These are phyloP conservation scores for Cosmorhoe ocellata DNA, from an alignment of 2,888 invertebrate genomes.

Conservation along the genomic window DNA sequence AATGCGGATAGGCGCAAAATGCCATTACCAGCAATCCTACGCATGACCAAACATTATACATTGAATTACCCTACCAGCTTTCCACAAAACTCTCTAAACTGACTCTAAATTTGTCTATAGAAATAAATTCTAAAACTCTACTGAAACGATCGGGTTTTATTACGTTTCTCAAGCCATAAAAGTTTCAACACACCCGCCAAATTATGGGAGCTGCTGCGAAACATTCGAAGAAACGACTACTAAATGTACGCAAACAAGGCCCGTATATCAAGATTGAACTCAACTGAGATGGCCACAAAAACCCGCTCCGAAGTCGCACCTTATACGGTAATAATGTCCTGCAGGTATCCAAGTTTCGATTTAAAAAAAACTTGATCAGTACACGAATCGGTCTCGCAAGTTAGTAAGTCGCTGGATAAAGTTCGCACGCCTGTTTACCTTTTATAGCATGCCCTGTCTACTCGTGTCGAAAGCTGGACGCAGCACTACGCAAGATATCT, in stretches of 20 bases:
- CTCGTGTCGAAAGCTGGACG: slow-evolving; percentile 63
- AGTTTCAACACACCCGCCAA: slow-evolving; percentile 36
- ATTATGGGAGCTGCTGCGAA: slow-evolving; percentile 40
- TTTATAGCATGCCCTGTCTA: slow-evolving; percentile 56
- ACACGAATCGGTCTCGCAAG: slow-evolving; percentile 70
- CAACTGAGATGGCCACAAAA: slow-evolving; percentile 64
- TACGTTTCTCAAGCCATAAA: slow-evolving; percentile 27
- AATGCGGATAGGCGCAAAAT: slow-evolving; percentile 18
- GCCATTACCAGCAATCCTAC: slow-evolving; percentile 21
- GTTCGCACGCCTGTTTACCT: slow-evolving; percentile 64
- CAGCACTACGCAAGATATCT: slow-evolving; percentile 35
- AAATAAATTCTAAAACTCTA: slow-evolving; percentile 24
- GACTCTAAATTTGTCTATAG: slow-evolving; percentile 22
- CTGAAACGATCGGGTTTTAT: slow-evolving; percentile 25
- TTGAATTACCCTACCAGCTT: slow-evolving; percentile 14
- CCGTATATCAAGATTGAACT: slow-evolving; percentile 69
- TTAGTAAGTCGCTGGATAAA: slow-evolving; percentile 59
- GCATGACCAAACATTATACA: slow-evolving; percentile 21
- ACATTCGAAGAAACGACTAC: slow-evolving; percentile 42
- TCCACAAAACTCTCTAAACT: slow-evolving; percentile 23
- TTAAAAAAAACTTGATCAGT: slow-evolving; percentile 70
- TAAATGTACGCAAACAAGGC: slow-evolving; percentile 63
- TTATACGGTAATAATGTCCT: slow-evolving; percentile 64
- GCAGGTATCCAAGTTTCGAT: slow-evolving; percentile 66
- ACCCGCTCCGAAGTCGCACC: slow-evolving; percentile 60